phyloP scores from a whole-genome alignment of 2,888 invertebrate genomes.

The Dasysyrphus albostriatus region DNA sequence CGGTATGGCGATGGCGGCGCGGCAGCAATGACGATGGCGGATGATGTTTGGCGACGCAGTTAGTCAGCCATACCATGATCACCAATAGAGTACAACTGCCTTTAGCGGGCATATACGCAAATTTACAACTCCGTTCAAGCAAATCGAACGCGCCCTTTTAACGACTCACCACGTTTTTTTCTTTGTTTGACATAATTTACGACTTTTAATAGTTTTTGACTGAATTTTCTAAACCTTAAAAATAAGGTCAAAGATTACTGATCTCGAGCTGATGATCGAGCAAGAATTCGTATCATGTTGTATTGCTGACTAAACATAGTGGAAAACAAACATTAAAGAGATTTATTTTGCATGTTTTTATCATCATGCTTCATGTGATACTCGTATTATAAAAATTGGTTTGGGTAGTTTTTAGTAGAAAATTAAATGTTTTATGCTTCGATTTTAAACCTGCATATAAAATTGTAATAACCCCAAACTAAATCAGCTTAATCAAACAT shows the following conservation, averaged over 20 bases:
- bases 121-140: constrained; percentile 44
- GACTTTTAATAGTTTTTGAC: neutral
- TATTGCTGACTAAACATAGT: too few relatives aligned
- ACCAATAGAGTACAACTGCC: neutral
- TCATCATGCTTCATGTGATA: too few relatives aligned
- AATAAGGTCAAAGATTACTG: constrained; percentile 20
- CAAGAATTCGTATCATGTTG: neutral
- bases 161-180: neutral
- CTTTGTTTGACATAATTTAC: constrained; percentile 35
- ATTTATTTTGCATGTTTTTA: too few relatives aligned
- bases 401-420: too few relatives aligned
- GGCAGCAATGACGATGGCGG: constrained; percentile 12
- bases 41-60: constrained; percentile 57
- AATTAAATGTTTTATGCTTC: too few relatives aligned
- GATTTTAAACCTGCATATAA: too few relatives aligned
- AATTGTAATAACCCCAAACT: too few relatives aligned
- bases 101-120: neutral
- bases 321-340: too few relatives aligned
- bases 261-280: constrained; percentile 8
- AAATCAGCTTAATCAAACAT: too few relatives aligned
- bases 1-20: neutral
- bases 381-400: too few relatives aligned
- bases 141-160: constrained; percentile 22
- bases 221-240: neutral
- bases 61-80: constrained; percentile 37